A percentile compares a stretch with the other conserved stretches of the same genome.
Conservation (phyloP, 2,797 vertebrate genomes). For the Picus viridis region DNA sequence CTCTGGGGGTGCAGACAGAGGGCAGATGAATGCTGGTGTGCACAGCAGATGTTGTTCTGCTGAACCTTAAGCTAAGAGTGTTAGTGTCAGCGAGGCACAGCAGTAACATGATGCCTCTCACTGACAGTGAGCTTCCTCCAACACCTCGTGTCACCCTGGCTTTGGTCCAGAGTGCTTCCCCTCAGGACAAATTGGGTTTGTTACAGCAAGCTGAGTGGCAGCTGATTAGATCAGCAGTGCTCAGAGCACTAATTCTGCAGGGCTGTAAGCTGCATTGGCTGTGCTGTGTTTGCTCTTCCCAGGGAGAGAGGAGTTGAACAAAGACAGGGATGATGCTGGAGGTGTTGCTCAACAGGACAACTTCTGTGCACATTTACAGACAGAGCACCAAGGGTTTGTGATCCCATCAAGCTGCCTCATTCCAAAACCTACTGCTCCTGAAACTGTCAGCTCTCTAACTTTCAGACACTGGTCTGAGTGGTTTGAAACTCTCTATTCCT, state of each 20-base stretch:
- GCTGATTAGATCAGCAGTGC: neutral
- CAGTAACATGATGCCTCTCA: neutral
- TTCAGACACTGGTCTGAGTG: neutral
- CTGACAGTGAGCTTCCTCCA: neutral
- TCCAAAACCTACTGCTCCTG: slow-evolving; percentile 46
- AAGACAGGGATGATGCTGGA: slow-evolving; percentile 12
- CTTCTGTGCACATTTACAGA: slow-evolving; percentile 23
- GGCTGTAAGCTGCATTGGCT: neutral
- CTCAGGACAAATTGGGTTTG: neutral
- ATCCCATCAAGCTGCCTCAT: neutral
- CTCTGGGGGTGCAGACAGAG: neutral
- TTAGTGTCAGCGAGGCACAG: neutral
- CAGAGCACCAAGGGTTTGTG: neutral
- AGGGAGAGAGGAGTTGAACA: slow-evolving; percentile 42
- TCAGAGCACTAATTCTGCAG: neutral
- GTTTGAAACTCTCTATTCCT: neutral
- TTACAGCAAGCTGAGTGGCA: slow-evolving; percentile 32
- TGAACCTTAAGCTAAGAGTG: neutral
- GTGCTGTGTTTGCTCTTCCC: slow-evolving; percentile 74
- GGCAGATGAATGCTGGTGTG: neutral
- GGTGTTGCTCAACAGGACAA: slow-evolving; percentile 58
- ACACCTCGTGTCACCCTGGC: neutral
- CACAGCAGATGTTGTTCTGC: neutral
- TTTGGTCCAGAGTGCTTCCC: neutral
- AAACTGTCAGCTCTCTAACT: neutral